Percentiles rank a stretch among this genome's conserved stretches.
phyloP scores from a whole-genome alignment of 2,797 vertebrate species.

The Dendrocincla fuliginosa region DNA sequence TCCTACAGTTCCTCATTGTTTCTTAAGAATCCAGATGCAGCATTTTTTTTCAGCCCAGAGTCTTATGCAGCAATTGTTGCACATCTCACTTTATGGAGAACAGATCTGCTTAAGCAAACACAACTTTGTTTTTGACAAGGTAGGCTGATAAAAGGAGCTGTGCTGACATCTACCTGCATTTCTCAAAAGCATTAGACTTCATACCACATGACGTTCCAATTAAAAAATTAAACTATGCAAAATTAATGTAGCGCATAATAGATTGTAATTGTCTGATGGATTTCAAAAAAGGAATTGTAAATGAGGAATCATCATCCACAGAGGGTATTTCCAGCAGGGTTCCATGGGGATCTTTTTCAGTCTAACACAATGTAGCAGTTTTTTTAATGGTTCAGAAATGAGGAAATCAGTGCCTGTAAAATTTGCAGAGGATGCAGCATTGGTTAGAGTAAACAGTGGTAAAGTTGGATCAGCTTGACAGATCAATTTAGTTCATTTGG shows the following conservation, averaged over 20 bases:
- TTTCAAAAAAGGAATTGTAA: constrained; percentile 15
- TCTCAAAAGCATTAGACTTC: constrained; percentile 16
- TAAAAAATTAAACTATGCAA: constrained; percentile 37
- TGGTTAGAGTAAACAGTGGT: neutral
- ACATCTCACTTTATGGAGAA: neutral
- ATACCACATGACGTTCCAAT: neutral
- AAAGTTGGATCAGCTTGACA: neutral
- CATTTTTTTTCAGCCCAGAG: neutral
- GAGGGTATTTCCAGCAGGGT: neutral
- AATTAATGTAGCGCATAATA: constrained; percentile 9
- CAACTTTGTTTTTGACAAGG: neutral
- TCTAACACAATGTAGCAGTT: neutral
- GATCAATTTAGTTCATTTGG: neutral
- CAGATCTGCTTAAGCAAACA: neutral
- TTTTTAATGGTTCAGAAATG: neutral
- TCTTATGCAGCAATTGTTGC: neutral
- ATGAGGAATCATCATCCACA: neutral
- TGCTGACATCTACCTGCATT: constrained; percentile 28
- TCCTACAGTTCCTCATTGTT: neutral
- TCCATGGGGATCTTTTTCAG: neutral
- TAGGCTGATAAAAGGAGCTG: neutral
- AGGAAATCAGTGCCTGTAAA: constrained; percentile 3
- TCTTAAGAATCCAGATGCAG: neutral
- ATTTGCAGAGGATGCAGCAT: neutral
- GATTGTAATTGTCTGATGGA: neutral